These are phyloP conservation scores for Drosophila triauraria DNA, from an alignment of 1,140 invertebrate genomes.

Conservation along the genomic window DNA sequence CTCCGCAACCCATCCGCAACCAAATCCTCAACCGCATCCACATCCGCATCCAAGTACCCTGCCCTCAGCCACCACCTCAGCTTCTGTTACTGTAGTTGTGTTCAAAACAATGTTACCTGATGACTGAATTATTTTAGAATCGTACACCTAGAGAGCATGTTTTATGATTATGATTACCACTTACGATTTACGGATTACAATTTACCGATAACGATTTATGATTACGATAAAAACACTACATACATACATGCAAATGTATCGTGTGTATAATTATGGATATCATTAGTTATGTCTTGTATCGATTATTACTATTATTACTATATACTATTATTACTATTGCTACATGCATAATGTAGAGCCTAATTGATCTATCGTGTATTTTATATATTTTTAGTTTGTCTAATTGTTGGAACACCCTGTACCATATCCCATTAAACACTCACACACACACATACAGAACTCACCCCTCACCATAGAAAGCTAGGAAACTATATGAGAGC, in stretches of 20 bases:
- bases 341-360: slow-evolving; percentile 70
- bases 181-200: slow-evolving; percentile 34
- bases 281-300: slow-evolving; percentile 53
- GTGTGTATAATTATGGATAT: slow-evolving; percentile 31
- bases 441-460: slow-evolving; percentile 15
- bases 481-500: slow-evolving; percentile 14
- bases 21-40: background rate
- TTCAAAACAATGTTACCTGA: slow-evolving; percentile 86
- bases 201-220: slow-evolving; percentile 10
- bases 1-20: slow-evolving; percentile 16
- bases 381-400: slow-evolving; percentile 28
- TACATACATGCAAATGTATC: background rate
- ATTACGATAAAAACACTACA: background rate
- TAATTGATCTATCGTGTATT: slow-evolving; percentile 59
- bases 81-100: slow-evolving; percentile 85
- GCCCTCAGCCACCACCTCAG: slow-evolving; percentile 70
- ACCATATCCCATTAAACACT: slow-evolving; percentile 34
- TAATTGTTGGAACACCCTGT: slow-evolving; percentile 48
- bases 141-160: slow-evolving; percentile 76
- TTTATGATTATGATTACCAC: slow-evolving; percentile 62
- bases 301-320: slow-evolving; percentile 55
- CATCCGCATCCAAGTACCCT: slow-evolving; percentile 20
- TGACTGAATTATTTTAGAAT: slow-evolving; percentile 85
- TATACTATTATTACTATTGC: slow-evolving; percentile 53
- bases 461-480: slow-evolving; percentile 16